Percentiles rank a stretch among this genome's conserved stretches.
Evolutionary conservation across 2,797 vertebrate genomes (phyloP).

Genomic region (Pangasius djambal): DNA sequence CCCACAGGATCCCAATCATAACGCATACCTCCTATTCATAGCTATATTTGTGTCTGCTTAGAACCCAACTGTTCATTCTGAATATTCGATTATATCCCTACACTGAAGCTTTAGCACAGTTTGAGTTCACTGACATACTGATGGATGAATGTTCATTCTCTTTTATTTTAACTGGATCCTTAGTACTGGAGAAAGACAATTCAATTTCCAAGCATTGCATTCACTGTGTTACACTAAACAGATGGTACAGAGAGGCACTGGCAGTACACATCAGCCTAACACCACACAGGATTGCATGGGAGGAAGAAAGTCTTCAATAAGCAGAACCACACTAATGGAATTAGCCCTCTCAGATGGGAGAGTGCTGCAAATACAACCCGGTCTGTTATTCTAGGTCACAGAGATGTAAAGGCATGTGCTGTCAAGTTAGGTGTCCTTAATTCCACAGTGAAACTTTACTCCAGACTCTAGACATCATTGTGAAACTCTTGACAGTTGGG

Average conservation of each 20-base stretch:
- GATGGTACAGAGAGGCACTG: background rate
- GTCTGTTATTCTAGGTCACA: background rate
- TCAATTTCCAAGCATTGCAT: background rate
- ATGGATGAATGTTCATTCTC: background rate
- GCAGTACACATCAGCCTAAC: constrained; percentile 8
- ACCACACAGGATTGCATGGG: constrained; percentile 5
- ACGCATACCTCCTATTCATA: background rate
- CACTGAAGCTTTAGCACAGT: background rate
- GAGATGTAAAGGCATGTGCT: background rate
- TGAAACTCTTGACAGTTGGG: background rate
- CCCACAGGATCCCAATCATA: background rate
- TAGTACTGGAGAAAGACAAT: background rate
- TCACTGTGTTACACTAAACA: background rate
- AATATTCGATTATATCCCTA: background rate
- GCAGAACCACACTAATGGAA: constrained; percentile 10
- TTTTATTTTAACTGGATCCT: background rate
- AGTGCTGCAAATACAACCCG: background rate
- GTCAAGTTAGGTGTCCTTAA: background rate
- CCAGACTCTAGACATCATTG: background rate
- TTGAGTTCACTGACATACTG: background rate
- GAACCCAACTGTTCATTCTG: background rate
- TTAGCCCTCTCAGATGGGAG: background rate
- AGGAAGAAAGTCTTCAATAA: background rate
- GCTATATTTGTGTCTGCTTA: background rate
- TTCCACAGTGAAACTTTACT: background rate